Percentiles rank a stretch among this genome's conserved stretches.
phyloP scores from a whole-genome alignment of 2,113 vertebrate species.

The Danionella cerebrum region DNA sequence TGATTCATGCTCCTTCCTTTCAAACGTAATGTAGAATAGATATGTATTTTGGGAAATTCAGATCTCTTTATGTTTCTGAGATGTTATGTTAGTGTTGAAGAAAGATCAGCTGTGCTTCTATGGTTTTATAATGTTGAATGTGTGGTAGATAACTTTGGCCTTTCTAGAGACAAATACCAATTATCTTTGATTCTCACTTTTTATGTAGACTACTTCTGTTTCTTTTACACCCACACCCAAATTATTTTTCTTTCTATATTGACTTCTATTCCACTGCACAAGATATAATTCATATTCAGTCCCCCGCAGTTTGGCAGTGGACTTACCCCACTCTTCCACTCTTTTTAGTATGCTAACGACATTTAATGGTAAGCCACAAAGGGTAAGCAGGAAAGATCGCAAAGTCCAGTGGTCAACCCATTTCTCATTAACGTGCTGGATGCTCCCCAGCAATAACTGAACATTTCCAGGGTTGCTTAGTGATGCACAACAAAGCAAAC shows the following conservation, averaged over 20 bases:
- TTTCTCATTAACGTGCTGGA: conserved; percentile 52
- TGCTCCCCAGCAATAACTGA: conserved; percentile 36
- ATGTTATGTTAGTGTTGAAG: no score
- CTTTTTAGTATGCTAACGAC: conserved; percentile 39
- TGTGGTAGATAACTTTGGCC: conserved; percentile 31
- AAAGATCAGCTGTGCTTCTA: conserved; percentile 27
- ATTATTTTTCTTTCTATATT: no score
- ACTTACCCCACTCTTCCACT: conserved; percentile 29
- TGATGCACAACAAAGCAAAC: conserved; percentile 42
- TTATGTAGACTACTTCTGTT: conserved; percentile 36
- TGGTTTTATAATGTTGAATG: conserved; percentile 36
- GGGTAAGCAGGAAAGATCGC: conserved; percentile 42
- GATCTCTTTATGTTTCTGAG: no score
- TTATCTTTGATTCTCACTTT: conserved; percentile 42
- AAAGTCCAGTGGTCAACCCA: conserved; percentile 39
- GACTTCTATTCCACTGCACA: no score
- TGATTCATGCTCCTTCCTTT: no score
- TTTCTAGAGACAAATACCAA: conserved; percentile 33
- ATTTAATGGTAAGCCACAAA: conserved; percentile 43
- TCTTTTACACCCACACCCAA: no score
- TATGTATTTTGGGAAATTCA: no score
- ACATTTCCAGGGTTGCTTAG: conserved; percentile 49
- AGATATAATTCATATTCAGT: no score
- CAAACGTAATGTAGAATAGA: no score
- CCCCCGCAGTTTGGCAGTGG: conserved; percentile 43